Percentiles rank a stretch among this genome's conserved stretches.
Evolutionary conservation across 2,888 invertebrate genomes (phyloP).

Genomic region (Metopia argyrocephala): DNA sequence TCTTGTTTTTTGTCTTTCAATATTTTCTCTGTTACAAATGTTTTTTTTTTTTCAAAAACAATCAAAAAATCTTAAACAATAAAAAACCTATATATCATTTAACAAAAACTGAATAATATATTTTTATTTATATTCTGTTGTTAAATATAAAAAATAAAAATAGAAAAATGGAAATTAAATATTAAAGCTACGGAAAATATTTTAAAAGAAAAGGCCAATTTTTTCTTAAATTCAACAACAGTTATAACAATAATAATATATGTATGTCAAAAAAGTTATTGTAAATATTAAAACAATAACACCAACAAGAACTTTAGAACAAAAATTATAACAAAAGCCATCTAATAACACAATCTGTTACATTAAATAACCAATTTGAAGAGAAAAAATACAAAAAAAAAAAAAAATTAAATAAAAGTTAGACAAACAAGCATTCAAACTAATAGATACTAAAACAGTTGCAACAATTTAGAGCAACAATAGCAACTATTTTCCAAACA

Average conservation of each 20-base stretch:
- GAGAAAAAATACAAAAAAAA: background rate
- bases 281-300: slow-evolving; percentile 5
- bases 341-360: slow-evolving; percentile 54
- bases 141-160: background rate
- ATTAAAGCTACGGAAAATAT: slow-evolving; percentile 6
- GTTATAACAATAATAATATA: slow-evolving; percentile 3
- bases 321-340: slow-evolving; percentile 1
- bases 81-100: too few relatives aligned
- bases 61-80: too few relatives aligned
- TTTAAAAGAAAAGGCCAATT: background rate
- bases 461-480: background rate
- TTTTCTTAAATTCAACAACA: background rate
- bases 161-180: background rate
- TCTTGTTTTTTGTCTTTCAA: too few relatives aligned
- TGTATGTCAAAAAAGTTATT: background rate
- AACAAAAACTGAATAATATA: background rate
- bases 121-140: slow-evolving; percentile 58
- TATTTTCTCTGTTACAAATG: too few relatives aligned
- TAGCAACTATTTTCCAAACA: too few relatives aligned
- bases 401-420: too few relatives aligned
- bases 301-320: background rate
- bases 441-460: slow-evolving; percentile 2
- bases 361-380: slow-evolving; percentile 28
- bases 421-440: too few relatives aligned
- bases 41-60: too few relatives aligned